Conservation (phyloP, 2,113 vertebrate genomes). For the Paramisgurnus dabryanus region DNA sequence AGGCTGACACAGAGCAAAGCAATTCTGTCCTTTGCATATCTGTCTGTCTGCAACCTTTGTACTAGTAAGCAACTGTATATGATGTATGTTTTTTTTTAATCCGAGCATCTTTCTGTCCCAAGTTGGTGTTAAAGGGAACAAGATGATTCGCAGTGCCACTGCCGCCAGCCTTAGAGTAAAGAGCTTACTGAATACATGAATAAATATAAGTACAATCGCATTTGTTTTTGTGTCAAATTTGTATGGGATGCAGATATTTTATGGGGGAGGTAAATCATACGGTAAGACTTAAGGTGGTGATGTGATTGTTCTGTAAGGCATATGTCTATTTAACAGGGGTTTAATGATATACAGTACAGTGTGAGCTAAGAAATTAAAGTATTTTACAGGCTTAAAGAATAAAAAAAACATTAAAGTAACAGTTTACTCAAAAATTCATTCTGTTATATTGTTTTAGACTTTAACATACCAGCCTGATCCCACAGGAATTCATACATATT, state of each 20-base stretch:
- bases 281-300: too few relatives aligned
- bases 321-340: too few relatives aligned
- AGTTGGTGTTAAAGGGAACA: conserved; percentile 20
- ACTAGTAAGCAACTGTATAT: conserved; percentile 15
- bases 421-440: too few relatives aligned
- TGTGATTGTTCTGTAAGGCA: too few relatives aligned
- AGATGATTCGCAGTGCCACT: conserved; percentile 25
- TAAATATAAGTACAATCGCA: conserved; percentile 38
- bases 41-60: conserved; percentile 42
- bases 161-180: conserved; percentile 44
- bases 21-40: conserved; percentile 14
- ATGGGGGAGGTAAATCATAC: background rate
- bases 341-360: too few relatives aligned
- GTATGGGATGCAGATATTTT: background rate
- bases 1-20: conserved; percentile 16
- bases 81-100: conserved; percentile 18
- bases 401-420: too few relatives aligned
- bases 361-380: too few relatives aligned
- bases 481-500: too few relatives aligned
- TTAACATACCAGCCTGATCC: too few relatives aligned
- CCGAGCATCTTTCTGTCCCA: conserved; percentile 12
- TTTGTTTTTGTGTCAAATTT: conserved; percentile 26
- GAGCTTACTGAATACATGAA: conserved; percentile 42
- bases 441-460: too few relatives aligned
- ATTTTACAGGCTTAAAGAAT: too few relatives aligned